Evolutionary conservation across 1,140 invertebrate species (phyloP).

Genomic region (Frieseomelitta varia): DNA sequence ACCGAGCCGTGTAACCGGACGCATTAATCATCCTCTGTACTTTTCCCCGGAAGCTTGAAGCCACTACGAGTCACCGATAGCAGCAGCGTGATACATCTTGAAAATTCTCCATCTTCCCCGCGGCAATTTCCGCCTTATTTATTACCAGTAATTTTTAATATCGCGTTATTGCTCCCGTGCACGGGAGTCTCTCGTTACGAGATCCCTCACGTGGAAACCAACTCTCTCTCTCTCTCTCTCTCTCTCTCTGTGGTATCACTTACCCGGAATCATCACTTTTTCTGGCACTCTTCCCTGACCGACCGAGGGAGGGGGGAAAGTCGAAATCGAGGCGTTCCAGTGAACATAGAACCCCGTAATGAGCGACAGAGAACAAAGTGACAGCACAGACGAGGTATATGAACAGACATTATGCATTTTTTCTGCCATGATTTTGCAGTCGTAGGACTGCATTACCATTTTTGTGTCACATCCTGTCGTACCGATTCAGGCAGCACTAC

Average conservation of each 20-base stretch:
- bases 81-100: not conserved
- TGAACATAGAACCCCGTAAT: not conserved
- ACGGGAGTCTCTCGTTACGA: not conserved
- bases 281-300: constrained; percentile 20
- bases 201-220: constrained; percentile 22
- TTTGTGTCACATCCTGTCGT: too few species aligned
- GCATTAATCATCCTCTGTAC: constrained; percentile 2
- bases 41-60: not conserved
- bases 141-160: constrained; percentile 41
- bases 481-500: too few species aligned
- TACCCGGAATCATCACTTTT: constrained; percentile 12
- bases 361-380: constrained; percentile 34
- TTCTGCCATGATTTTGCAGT: too few species aligned
- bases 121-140: constrained; percentile 32
- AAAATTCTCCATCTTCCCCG: constrained; percentile 20
- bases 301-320: too few species aligned
- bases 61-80: not conserved
- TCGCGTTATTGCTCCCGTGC: constrained; percentile 14
- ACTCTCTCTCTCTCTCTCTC: not conserved
- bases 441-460: too few species aligned
- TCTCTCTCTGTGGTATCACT: not conserved
- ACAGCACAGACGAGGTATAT: constrained; percentile 28
- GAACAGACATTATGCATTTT: too few species aligned
- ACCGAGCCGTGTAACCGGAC: not conserved
- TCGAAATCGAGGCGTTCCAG: constrained; percentile 19